Base-by-base conservation (phyloP, 2,113 vertebrate genomes). In the Oryzias javanicus region DNA sequence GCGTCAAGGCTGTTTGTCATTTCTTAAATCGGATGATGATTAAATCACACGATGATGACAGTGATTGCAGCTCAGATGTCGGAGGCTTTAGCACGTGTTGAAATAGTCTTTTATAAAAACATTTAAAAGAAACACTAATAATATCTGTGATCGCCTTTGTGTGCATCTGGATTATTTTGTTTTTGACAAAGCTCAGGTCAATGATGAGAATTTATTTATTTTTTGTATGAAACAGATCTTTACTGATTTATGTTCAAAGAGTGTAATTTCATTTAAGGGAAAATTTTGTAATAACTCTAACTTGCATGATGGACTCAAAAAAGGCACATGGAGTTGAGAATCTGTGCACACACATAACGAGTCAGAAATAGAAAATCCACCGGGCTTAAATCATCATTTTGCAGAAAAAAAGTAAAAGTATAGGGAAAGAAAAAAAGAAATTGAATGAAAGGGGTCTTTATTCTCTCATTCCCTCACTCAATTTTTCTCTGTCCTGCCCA, bases 331-430 rank as follows among this genome's bases (percentile, higher is more conserved):
- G 16, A 35, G 60, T 54, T 52, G 60, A 42, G 42, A 55, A 54
- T 60, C 41, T 59, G 44, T 50, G 51, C 49, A 53, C 56, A 49
- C 8, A 42, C 47, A 57, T 22, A 14, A 42, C 5, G 0, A 67
- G 72, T 81, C 81, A 80, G 78, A 86, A 88, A 89, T 81, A 83
- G 86, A 82, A 89, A 87, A 88, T 84, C 86, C 82, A 86, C 82
- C 66, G 65, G 81, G 83, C 72, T 89, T 86, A 87, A 82, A 76
- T 83, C 68, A 79, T 89, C 83, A 84, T 85, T 76, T 76, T 74
- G 82, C 78, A 81, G 78, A 85, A 86, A 88, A 88, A 88, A 76
- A 82, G 76, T 85, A 86, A 80, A 79, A 80, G 71, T 80, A 55
- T 42, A 44, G 42, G 49, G 55, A 56, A 62, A 2, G 60, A 15